A percentile compares a stretch with the other conserved stretches of the same genome.
phyloP scores from a whole-genome alignment of 1,140 invertebrate genomes.

The Acromyrmex heyeri region DNA sequence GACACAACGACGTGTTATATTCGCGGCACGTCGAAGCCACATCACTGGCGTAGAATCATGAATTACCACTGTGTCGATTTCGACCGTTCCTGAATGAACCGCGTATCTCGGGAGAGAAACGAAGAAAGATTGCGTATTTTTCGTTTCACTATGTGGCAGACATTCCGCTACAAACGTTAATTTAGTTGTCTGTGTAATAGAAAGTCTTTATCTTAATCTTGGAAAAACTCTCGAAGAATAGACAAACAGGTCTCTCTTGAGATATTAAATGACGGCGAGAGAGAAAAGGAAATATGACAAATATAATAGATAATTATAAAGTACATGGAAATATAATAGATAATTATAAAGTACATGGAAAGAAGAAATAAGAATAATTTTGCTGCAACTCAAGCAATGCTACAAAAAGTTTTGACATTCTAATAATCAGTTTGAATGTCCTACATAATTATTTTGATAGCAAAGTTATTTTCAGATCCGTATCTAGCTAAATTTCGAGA shows the following conservation, averaged over 20 bases:
- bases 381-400: too few relatives aligned
- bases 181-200: neutral
- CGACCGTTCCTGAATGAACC: neutral
- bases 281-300: neutral
- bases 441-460: too few relatives aligned
- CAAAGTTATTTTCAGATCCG: too few relatives aligned
- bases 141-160: neutral
- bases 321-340: too few relatives aligned
- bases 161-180: neutral
- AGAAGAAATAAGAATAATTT: neutral
- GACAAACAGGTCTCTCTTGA: neutral
- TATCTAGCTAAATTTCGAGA: too few relatives aligned
- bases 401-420: too few relatives aligned
- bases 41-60: slow-evolving; percentile 61
- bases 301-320: neutral
- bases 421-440: too few relatives aligned
- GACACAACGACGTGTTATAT: slow-evolving; percentile 67
- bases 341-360: neutral
- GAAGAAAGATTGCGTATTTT: slow-evolving; percentile 24
- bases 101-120: slow-evolving; percentile 18
- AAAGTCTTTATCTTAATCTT: neutral
- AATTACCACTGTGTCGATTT: slow-evolving; percentile 18
- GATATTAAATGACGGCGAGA: neutral
- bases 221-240: neutral
- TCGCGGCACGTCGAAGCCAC: slow-evolving; percentile 57